Percentiles rank a stretch among this genome's conserved stretches.
phyloP scores from a whole-genome alignment of 1,140 invertebrate genomes.

The Drosophila willistoni region DNA sequence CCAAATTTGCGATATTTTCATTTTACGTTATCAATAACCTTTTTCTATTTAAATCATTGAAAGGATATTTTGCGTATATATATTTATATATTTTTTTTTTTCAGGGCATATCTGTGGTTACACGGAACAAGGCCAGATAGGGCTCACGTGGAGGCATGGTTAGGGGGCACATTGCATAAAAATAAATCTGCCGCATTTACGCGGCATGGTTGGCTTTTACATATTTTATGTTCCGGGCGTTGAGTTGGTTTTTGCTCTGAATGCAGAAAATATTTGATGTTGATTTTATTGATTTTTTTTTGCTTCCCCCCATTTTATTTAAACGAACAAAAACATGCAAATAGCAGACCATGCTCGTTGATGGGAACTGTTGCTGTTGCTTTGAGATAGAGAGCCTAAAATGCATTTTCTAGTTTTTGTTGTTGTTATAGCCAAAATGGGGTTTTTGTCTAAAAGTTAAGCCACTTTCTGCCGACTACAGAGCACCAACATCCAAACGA shows the following conservation, averaged over 20 bases:
- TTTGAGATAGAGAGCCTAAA: constrained; percentile 66
- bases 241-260: constrained; percentile 48
- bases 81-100: not conserved
- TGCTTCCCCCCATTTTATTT: not conserved
- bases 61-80: constrained; percentile 4
- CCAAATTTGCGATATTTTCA: not conserved
- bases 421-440: constrained; percentile 40
- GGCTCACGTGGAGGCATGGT: constrained; percentile 48
- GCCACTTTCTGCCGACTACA: constrained; percentile 65
- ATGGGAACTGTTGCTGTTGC: constrained; percentile 36
- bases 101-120: constrained; percentile 38
- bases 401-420: constrained; percentile 35
- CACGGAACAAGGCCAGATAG: constrained; percentile 31
- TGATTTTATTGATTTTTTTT: constrained; percentile 77
- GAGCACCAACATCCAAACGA: constrained; percentile 10
- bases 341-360: not conserved
- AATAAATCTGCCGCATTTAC: constrained; percentile 79
- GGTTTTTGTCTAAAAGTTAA: constrained; percentile 57
- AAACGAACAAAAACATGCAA: not conserved
- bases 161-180: constrained; percentile 58
- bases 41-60: constrained; percentile 8
- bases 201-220: constrained; percentile 70
- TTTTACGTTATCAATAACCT: not conserved
- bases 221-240: constrained; percentile 68
- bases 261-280: constrained; percentile 64